Evolutionary conservation across 2,888 invertebrate genomes (phyloP), one percentile per base, ranked within the genome.

Genomic region (Globia sparganii): DNA sequence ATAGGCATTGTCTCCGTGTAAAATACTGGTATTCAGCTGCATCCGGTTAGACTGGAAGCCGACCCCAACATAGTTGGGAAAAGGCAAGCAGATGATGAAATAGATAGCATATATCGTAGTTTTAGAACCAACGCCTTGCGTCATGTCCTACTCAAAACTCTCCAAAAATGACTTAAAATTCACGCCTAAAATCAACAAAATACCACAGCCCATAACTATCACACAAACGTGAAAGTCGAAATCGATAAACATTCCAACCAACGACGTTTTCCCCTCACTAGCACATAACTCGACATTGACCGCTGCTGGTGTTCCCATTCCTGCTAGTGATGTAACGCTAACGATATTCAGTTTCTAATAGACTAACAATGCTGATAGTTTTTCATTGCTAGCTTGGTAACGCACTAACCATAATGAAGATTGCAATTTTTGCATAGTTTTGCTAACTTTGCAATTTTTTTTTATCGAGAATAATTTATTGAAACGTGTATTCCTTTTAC

Each of bases 251-350:
- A 61, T 49, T 59, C 64, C 18, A 46, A 18, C 21, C 0, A 3
- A 8, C 6, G n/a, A 28, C 21, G 9, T 43, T 40, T 53, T 70
- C 58, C 25, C 75, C 2, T 78, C 85, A 66, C 87, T 84, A 78
- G 21, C 61, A 53, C 31, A 65, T n/a, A 49, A 43, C 28, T 83
- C 81, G 88, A 82, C 89, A 89, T 88, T 88, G 88, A 89, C 89
- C 89, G 80, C 59, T 74, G 64, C 46, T 56, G 79, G 73, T 83
- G 75, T 72, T 80, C 76, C 40, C 77, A 78, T 87, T 86, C 56
- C 43, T 46, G 77, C 21, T 61, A 78, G 75, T 88, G 87, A 87
- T 83, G 85, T 77, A 75, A 86, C 66, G 21, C 13, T 64, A 28
- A 72, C 34, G 62, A 78, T 72, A 80, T 87, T 76, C 56, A 61